phyloP scores from a whole-genome alignment of 2,113 vertebrate genomes.

The Syngnathus typhle region DNA sequence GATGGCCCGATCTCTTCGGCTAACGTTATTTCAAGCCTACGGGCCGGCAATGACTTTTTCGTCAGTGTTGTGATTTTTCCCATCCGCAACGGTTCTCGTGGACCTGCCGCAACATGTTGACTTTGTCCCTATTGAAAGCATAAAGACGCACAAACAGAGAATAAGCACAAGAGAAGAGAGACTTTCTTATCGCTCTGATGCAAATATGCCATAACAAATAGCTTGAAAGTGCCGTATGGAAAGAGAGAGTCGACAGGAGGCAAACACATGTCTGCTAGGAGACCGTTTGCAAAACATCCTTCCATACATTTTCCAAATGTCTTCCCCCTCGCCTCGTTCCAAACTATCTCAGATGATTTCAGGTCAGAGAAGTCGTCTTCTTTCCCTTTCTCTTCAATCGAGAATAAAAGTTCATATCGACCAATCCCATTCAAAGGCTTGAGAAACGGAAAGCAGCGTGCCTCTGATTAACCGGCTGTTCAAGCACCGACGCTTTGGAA shows the following conservation, averaged over 20 bases:
- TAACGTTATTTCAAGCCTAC: no score
- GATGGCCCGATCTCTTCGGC: no score
- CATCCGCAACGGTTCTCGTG: neutral
- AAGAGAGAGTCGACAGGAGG: neutral
- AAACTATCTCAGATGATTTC: neutral
- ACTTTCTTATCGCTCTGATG: neutral
- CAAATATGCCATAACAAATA: slow-evolving; percentile 6
- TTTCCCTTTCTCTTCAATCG: no score
- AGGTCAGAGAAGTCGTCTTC: neutral
- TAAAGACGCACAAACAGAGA: neutral
- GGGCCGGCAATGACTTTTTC: neutral
- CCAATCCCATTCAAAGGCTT: neutral
- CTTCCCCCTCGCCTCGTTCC: no score
- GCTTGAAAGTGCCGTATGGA: neutral
- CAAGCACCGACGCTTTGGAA: no score
- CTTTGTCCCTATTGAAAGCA: neutral
- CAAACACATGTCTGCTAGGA: neutral
- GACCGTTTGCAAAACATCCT: neutral
- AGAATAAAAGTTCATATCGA: neutral
- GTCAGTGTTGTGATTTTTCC: neutral
- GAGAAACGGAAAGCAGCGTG: neutral
- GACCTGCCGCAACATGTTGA: neutral
- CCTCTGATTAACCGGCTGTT: neutral
- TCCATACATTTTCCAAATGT: neutral
- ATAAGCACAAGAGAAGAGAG: neutral